phyloP scores from a whole-genome alignment of 2,113 vertebrate genomes.

The Rattus rattus region DNA sequence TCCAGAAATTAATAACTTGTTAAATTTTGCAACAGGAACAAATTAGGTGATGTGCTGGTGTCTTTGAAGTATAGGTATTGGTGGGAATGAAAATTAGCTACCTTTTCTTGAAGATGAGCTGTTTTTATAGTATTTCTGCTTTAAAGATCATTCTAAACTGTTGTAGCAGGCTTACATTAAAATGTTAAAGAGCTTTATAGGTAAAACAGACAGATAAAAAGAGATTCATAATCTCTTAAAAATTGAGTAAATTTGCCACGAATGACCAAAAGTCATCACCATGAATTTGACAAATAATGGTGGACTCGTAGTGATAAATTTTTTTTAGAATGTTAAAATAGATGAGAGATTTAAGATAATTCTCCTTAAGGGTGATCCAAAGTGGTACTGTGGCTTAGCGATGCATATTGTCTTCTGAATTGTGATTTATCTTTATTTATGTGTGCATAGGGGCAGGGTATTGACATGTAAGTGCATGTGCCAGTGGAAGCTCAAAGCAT shows the following conservation, averaged over 20 bases:
- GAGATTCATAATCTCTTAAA: neutral
- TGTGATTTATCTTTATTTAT: neutral
- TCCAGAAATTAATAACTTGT: constrained; percentile 68
- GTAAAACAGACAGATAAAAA: constrained; percentile 25
- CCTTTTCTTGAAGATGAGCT: constrained; percentile 51
- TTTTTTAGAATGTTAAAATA: constrained; percentile 51
- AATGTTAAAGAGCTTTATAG: constrained; percentile 23
- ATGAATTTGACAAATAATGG: constrained; percentile 35
- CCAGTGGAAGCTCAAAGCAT: neutral
- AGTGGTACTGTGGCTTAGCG: neutral
- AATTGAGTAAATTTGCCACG: neutral
- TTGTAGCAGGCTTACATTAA: constrained; percentile 3
- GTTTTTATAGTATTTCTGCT: constrained; percentile 20
- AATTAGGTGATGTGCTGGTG: constrained; percentile 64
- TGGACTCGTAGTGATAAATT: constrained; percentile 22
- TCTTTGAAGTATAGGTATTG: constrained; percentile 67
- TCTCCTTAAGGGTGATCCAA: neutral
- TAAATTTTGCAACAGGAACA: constrained; percentile 63
- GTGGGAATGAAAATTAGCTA: constrained; percentile 67
- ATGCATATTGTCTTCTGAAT: neutral
- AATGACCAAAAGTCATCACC: neutral
- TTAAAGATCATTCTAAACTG: constrained; percentile 47
- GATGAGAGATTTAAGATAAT: neutral
- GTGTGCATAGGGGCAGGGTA: neutral
- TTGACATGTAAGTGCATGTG: neutral